phyloP scores from a whole-genome alignment of 2,113 vertebrate species.

The Cepphus grylle region DNA sequence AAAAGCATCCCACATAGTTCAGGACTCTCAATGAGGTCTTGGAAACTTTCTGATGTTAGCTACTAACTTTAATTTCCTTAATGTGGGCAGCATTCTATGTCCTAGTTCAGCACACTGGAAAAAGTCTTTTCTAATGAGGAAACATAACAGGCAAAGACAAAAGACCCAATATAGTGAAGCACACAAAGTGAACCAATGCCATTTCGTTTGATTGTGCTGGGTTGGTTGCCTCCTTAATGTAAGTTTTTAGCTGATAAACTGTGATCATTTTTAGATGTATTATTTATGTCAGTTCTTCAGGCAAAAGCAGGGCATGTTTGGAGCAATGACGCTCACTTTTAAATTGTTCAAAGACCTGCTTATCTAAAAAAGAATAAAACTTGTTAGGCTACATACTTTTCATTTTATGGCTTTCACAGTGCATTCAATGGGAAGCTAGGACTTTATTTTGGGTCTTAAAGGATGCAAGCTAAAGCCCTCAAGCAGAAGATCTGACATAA shows the following conservation, averaged over 20 bases:
- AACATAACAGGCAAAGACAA: neutral
- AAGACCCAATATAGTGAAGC: neutral
- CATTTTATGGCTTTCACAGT: neutral
- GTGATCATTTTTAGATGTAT: constrained; percentile 1
- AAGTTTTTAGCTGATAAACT: neutral
- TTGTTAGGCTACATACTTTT: neutral
- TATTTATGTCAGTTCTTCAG: constrained; percentile 26
- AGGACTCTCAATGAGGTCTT: neutral
- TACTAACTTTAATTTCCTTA: constrained; percentile 10
- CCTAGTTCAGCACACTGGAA: neutral
- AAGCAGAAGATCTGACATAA: neutral
- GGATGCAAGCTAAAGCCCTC: neutral
- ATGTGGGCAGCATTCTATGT: neutral
- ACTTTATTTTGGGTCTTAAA: neutral
- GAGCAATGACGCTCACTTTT: neutral
- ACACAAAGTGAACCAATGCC: neutral
- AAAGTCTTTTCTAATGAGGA: neutral
- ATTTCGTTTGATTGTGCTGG: neutral
- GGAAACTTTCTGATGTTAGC: neutral
- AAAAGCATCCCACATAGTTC: neutral
- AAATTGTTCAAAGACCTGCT: neutral
- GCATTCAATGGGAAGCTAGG: neutral
- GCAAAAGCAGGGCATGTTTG: constrained; percentile 10
- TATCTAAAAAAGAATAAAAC: neutral
- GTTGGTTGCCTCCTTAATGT: neutral